Evolutionary conservation across 2,797 vertebrate species (phyloP).

Genomic region (Hyperoplus immaculatus): DNA sequence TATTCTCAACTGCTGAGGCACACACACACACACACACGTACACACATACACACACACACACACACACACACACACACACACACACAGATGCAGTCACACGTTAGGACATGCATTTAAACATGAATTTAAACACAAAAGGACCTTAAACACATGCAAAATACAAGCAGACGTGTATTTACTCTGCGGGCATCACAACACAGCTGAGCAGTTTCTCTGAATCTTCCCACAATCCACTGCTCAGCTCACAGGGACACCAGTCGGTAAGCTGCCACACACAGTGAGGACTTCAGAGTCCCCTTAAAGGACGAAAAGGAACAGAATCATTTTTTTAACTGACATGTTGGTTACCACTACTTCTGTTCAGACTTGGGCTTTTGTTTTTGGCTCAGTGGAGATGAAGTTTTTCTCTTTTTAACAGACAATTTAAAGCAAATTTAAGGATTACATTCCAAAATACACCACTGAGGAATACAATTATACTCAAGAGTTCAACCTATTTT

Average conservation of each 20-base stretch:
- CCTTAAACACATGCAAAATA: conserved; percentile 10
- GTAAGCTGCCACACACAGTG: conserved; percentile 35
- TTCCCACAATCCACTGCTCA: conserved; percentile 31
- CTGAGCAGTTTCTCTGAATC: conserved; percentile 18
- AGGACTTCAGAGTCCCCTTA: conserved; percentile 33
- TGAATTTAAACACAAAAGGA: neutral
- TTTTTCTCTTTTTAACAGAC: neutral
- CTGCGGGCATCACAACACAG: conserved; percentile 3
- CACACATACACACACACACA: neutral
- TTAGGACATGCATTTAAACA: conserved; percentile 1
- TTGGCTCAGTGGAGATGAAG: neutral
- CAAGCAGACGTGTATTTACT: conserved; percentile 15
- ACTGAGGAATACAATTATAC: neutral
- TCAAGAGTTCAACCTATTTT: neutral
- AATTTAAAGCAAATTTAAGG: neutral
- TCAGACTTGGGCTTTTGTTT: neutral
- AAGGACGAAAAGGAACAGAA: conserved; percentile 25
- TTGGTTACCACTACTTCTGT: neutral
- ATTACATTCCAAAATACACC: conserved; percentile 3
- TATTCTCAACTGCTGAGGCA: conserved; percentile 79
- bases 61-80: neutral
- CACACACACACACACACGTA: neutral
- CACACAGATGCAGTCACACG: neutral
- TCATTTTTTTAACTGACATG: neutral
- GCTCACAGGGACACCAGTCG: conserved; percentile 32